Conservation (phyloP, 2,888 invertebrate species). For the Drosophila meridiana region DNA sequence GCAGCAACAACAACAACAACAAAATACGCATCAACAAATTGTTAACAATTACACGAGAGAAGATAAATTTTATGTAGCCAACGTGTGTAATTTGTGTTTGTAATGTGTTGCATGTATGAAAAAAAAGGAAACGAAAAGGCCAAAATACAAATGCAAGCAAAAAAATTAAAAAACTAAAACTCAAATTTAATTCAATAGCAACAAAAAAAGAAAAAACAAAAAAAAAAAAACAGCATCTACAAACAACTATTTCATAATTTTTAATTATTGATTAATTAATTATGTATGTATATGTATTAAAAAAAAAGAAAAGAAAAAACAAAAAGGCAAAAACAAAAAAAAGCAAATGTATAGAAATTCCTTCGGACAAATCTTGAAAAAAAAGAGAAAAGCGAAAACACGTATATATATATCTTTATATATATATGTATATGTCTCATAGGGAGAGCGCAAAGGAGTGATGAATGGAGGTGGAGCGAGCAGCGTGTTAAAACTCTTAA, state of each 20-base stretch:
- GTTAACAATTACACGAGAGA: conserved; percentile 48
- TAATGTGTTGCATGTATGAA: conserved; percentile 61
- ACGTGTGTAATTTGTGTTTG: conserved; percentile 66
- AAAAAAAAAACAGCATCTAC: conserved; percentile 16
- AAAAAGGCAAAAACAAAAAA: conserved; percentile 43
- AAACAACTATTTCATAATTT: conserved; percentile 66
- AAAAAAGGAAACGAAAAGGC: conserved; percentile 35
- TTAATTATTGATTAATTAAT: conserved; percentile 78
- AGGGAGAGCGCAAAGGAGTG: conserved; percentile 14
- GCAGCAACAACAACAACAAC: not conserved
- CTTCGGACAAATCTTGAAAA: conserved; percentile 39
- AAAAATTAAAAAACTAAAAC: conserved; percentile 26
- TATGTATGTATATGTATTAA: conserved; percentile 67
- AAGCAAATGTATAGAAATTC: conserved; percentile 48
- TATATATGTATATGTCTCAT: conserved; percentile 3
- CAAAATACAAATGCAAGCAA: conserved; percentile 34
- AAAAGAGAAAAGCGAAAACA: not conserved
- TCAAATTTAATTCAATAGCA: conserved; percentile 22
- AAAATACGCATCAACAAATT: conserved; percentile 47
- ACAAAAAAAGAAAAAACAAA: conserved; percentile 13
- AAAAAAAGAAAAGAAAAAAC: conserved; percentile 37
- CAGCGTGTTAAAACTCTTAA: conserved; percentile 33
- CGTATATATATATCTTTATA: not conserved
- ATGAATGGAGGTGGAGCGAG: conserved; percentile 3
- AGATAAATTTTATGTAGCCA: conserved; percentile 63